Evolutionary conservation across 2,888 invertebrate species (phyloP).

Genomic region (Nezara viridula): DNA sequence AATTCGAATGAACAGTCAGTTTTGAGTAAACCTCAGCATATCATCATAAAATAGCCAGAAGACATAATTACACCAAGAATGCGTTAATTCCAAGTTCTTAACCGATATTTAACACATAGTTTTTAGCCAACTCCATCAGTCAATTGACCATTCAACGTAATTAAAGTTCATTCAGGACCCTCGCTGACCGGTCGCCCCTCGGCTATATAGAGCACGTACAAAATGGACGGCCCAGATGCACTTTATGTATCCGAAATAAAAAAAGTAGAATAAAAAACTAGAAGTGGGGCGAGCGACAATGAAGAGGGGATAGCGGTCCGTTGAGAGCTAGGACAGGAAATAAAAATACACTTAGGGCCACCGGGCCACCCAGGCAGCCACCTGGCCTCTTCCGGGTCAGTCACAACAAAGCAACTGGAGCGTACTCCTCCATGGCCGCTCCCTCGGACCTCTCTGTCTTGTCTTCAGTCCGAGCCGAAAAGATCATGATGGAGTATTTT

Average conservation of each 20-base stretch:
- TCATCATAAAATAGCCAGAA: too few species aligned
- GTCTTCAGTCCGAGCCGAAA: too few species aligned
- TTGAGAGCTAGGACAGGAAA: conserved; percentile 60
- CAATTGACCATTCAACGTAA: background rate
- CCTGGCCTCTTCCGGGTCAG: conserved; percentile 52
- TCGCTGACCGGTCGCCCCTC: background rate
- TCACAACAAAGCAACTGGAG: conserved; percentile 50
- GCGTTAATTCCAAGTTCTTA: too few species aligned
- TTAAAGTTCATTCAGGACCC: background rate
- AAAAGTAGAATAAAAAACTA: background rate
- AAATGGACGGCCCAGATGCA: conserved; percentile 56
- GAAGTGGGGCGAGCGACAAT: conserved; percentile 49
- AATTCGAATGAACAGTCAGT: too few species aligned
- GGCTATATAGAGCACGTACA: conserved; percentile 26
- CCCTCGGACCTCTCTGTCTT: background rate
- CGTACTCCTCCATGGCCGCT: background rate
- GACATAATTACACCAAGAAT: too few species aligned
- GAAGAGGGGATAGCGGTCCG: conserved; percentile 38
- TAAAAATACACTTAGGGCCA: conserved; percentile 61
- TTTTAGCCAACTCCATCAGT: background rate
- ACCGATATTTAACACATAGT: background rate
- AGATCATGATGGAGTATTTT: too few species aligned
- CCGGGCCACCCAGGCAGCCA: conserved; percentile 55
- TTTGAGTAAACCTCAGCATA: too few species aligned
- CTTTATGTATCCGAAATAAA: conserved; percentile 51